Base-by-base conservation (phyloP, 2,888 invertebrate genomes). In the Cetonia aurata region DNA sequence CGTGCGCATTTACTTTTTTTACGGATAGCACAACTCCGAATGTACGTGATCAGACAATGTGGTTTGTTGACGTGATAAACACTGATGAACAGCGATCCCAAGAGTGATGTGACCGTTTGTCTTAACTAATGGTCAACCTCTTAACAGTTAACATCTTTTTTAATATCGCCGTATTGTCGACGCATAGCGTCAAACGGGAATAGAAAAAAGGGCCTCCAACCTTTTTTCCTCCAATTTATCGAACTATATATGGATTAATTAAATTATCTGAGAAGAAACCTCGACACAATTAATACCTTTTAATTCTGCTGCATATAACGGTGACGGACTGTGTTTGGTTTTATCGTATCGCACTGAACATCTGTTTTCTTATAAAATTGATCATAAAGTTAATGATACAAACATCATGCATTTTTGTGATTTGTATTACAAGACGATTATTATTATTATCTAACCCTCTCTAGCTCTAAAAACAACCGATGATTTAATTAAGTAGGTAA, bases 21-120 rank as follows among this genome's bases (percentile, higher is more conserved):
- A 50, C 50, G 57, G 10, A 48, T 50, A 33, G 31, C 31, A 50
- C 48, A 62, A 48, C 50, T 33, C 37, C 13, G 50, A 62, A 48
- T 50, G 33, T 13, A 62, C 13, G 33, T 50, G 62, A 62, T 15
- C 62, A 62, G 62, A 62, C 62, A 62, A 50, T 62, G 37, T 65
- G 66, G 70, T 56, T 70, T 70, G 70, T 70, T 70, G 65, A 65
- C 46, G 70, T 70, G 70, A 66, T 57, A 55, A 70, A 70, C 70
- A 66, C 69, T 69, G 69, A 69, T 59, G 69, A 69, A 48, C 59
- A 33, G 56, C 41, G 70, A 70, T 70, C 70, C 65, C 46, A 56
- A 50, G 70, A 70, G 66, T 57, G 70, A 70, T 70, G 66, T 66
- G 66, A 48, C 66, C 62, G 70, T 70, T 56, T 66, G 70, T 50